Evolutionary conservation across 30 jellyfish, hydroid and myxozoan species (phyloP).

Genomic region (Hydractinia echinata): DNA sequence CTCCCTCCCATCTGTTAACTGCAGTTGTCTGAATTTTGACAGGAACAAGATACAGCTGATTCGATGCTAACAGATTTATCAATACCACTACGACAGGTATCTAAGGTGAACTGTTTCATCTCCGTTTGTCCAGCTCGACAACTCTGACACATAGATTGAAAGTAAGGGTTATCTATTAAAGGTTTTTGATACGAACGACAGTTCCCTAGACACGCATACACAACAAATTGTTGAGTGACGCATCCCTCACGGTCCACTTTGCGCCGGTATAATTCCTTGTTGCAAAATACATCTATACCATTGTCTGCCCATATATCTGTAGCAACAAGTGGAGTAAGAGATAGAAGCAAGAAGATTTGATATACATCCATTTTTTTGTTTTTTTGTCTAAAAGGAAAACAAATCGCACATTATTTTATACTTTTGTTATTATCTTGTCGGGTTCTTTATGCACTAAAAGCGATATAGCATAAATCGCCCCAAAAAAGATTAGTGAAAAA

Average conservation of each 20-base stretch:
- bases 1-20: too few relatives aligned
- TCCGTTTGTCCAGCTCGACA: conserved; percentile 35
- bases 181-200: conserved; percentile 50
- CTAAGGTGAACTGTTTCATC: conserved; percentile 4
- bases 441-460: too few relatives aligned
- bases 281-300: conserved; percentile 35
- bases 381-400: too few relatives aligned
- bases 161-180: conserved; percentile 32
- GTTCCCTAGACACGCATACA: conserved; percentile 53
- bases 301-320: conserved; percentile 25
- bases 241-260: conserved; percentile 35
- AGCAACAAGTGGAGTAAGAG: neutral
- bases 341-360: neutral
- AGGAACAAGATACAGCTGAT: conserved; percentile 37
- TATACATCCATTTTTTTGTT: too few relatives aligned
- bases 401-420: too few relatives aligned
- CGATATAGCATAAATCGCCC: too few relatives aligned
- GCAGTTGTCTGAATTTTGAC: neutral
- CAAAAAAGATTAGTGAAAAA: too few relatives aligned
- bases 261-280: conserved; percentile 4
- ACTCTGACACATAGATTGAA: conserved; percentile 35
- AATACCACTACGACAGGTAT: conserved; percentile 12
- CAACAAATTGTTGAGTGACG: conserved; percentile 30
- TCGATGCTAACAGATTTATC: conserved; percentile 20
- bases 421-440: too few relatives aligned